phyloP scores from a whole-genome alignment of 2,113 vertebrate genomes.

The Ictidomys tridecemlineatus region DNA sequence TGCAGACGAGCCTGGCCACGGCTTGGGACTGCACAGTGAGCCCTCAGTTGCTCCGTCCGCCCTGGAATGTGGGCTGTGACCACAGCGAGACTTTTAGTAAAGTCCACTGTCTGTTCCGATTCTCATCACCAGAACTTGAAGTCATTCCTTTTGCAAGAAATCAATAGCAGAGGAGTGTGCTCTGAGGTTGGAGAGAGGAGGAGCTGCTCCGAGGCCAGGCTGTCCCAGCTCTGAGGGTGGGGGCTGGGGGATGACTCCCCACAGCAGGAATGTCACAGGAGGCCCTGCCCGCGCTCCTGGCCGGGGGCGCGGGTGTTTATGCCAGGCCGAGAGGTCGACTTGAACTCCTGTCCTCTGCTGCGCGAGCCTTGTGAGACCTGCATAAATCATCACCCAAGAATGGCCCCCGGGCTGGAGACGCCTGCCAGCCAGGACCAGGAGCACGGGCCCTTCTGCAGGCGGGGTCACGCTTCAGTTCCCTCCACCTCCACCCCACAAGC shows the following conservation, averaged over 20 bases:
- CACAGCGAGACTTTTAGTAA: not conserved
- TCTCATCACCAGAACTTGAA: constrained; percentile 44
- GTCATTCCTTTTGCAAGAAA: constrained; percentile 16
- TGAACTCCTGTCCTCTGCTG: constrained; percentile 48
- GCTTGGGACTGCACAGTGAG: not conserved
- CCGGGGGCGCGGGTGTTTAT: constrained; percentile 77
- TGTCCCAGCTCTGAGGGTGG: constrained; percentile 65
- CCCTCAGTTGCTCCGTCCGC: not conserved
- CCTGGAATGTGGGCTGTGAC: not conserved
- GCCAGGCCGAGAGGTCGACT: constrained; percentile 77
- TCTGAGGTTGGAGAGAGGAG: constrained; percentile 19
- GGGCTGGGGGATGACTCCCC: constrained; percentile 63
- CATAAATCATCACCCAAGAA: too few species aligned
- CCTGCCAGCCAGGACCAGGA: too few species aligned
- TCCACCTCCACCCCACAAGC: rapidly evolving
- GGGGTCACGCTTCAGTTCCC: rapidly evolving
- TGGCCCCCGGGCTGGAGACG: too few species aligned
- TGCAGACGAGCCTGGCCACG: not conserved
- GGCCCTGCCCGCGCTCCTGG: constrained; percentile 75
- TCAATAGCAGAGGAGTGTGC: not conserved
- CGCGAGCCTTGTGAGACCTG: too few species aligned
- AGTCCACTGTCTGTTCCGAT: not conserved
- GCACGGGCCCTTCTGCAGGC: not conserved
- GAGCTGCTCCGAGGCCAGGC: constrained; percentile 54
- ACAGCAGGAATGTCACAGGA: constrained; percentile 79